These are phyloP conservation scores for Hydrophis major DNA, from an alignment of 2,797 vertebrate species.

Conservation along the genomic window DNA sequence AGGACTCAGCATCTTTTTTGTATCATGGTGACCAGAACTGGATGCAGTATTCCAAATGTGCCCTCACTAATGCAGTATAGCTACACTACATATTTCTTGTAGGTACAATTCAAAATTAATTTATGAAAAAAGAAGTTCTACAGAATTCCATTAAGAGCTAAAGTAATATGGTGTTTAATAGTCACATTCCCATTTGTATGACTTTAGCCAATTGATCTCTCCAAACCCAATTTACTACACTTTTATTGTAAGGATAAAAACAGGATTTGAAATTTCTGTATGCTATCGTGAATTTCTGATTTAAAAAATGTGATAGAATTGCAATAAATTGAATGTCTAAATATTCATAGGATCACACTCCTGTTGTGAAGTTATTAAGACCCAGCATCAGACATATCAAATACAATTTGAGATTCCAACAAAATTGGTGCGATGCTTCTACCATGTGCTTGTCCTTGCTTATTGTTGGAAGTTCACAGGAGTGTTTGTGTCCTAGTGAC, in stretches of 20 bases:
- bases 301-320: neutral
- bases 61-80: neutral
- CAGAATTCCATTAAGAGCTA: neutral
- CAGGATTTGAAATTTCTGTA: neutral
- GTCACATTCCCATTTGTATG: neutral
- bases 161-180: neutral
- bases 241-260: neutral
- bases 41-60: neutral
- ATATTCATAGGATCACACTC: neutral
- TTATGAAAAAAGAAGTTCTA: neutral
- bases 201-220: neutral
- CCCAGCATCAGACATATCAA: neutral
- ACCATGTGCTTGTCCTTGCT: neutral
- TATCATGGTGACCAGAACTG: neutral
- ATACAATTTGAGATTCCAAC: neutral
- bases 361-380: neutral
- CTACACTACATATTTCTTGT: neutral
- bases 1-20: neutral
- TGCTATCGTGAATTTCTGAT: neutral
- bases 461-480: neutral
- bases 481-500: neutral
- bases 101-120: neutral
- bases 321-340: neutral
- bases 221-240: neutral
- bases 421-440: neutral